These are phyloP conservation scores for Ammodytes marinus DNA, from an alignment of 2,113 vertebrate genomes.

Conservation along the genomic window DNA sequence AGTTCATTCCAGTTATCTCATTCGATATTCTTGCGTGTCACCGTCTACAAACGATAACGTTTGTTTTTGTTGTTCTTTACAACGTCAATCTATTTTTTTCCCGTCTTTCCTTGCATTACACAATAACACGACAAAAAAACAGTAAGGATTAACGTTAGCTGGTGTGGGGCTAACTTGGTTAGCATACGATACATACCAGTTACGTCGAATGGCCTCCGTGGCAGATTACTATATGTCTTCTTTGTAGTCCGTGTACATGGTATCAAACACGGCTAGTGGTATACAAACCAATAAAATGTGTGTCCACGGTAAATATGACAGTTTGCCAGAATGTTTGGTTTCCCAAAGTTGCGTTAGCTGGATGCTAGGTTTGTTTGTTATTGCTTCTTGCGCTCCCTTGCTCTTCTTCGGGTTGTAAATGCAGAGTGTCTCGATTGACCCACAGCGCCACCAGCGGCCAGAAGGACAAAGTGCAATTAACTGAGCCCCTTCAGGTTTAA, in stretches of 20 bases:
- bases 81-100: neutral
- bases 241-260: neutral
- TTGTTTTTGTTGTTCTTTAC: neutral
- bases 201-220: neutral
- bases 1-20: neutral
- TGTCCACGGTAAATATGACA: neutral
- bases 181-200: conserved; percentile 43
- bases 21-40: conserved; percentile 18
- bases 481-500: neutral
- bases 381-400: conserved; percentile 33
- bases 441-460: conserved; percentile 53
- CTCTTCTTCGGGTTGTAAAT: conserved; percentile 17
- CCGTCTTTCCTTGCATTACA: neutral
- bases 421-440: neutral
- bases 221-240: neutral
- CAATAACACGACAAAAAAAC: conserved; percentile 18
- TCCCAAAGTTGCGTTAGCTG: conserved; percentile 13
- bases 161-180: conserved; percentile 36
- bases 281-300: neutral
- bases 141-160: conserved; percentile 59
- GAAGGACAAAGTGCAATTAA: neutral
- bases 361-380: conserved; percentile 65
- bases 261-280: neutral
- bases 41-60: neutral
- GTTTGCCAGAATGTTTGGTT: neutral